A percentile compares a stretch with the other conserved stretches of the same genome.
Conservation (phyloP, 30 jellyfish, hydroid and myxozoan species). For the Pseudorhiza aurosa region DNA sequence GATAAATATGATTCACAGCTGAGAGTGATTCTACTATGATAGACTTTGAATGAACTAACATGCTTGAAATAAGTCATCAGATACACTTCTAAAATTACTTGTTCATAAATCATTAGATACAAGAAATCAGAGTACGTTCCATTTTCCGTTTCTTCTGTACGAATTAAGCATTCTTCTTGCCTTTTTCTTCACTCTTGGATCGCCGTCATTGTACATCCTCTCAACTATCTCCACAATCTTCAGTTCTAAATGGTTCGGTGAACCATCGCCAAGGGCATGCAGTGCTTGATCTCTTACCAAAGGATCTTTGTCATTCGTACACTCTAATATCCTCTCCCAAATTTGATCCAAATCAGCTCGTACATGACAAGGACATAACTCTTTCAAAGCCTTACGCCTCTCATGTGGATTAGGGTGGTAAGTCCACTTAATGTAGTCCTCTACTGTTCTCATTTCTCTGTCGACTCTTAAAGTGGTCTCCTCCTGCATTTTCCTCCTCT, state of each 20-base stretch:
- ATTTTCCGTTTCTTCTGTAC: constrained; percentile 48
- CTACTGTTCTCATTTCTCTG: constrained; percentile 10
- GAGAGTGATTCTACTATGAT: too few species aligned
- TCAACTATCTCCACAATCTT: constrained; percentile 35
- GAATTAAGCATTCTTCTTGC: constrained; percentile 54
- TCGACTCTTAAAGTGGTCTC: background rate
- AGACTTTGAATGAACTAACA: too few species aligned
- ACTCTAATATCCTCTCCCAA: constrained; percentile 49
- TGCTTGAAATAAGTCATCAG: too few species aligned
- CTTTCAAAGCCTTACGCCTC: constrained; percentile 44
- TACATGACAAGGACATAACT: constrained; percentile 50
- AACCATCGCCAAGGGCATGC: constrained; percentile 60
- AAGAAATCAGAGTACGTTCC: constrained; percentile 13
- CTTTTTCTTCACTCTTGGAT: constrained; percentile 38
- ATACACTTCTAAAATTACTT: too few species aligned
- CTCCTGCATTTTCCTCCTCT: background rate
- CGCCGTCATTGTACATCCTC: constrained; percentile 28
- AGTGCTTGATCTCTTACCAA: constrained; percentile 55
- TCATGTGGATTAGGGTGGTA: constrained; percentile 42
- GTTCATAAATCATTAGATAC: too few species aligned
- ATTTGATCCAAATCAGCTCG: constrained; percentile 48
- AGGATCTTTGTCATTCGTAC: constrained; percentile 42
- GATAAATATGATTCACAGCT: too few species aligned
- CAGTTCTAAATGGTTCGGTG: constrained; percentile 38
- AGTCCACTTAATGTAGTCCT: constrained; percentile 38